Evolutionary conservation across 2,888 invertebrate species (phyloP), one percentile per base, ranked within the genome.

Genomic region (Heterodera filipjevi): DNA sequence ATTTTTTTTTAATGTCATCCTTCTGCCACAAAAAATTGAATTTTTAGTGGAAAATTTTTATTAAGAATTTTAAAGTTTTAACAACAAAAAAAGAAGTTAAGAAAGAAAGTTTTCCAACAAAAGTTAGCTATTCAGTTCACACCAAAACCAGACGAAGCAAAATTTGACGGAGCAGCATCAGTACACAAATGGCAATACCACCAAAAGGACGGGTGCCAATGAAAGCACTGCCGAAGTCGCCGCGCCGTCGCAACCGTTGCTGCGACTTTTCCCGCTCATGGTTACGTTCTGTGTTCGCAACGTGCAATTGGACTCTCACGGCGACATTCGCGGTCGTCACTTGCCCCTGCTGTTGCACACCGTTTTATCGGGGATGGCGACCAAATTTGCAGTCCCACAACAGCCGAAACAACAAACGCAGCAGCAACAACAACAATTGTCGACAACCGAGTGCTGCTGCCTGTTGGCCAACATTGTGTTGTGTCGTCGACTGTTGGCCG

Each of bases 311-410:
- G 84, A 84, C 71, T 71, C 79, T 5, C 82, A 85, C 81, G 74
- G 78, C 80, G 73, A 80, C 76, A 83, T 87, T 14, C 82, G 87
- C 3, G 77, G 81, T 0, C 79, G 79, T 35, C 82, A 85, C 70
- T 71, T 87, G 64, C 82, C 87, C 16, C 74, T 77, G 33, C 80
- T 87, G 44, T 81, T 87, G 22, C 78, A 85, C 46, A 77, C 79
- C 8, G 78, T 87, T 14, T 78, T 86, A 35, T 32, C 27, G 14
- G 79, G 75, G 22, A 74, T 84, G 22, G 66, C 30, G 10, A 22
- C 68, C 32, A 59, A 1, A 3, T 27, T n/a, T 22, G 27, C 59
- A 3, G n/a, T 19, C 5, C n/a, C 12, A 10, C 39, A 39, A 44
- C 33, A 49, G 12, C 66, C 6, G 30, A 5, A 64, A 8, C 44